phyloP scores from a whole-genome alignment of 1,140 invertebrate species.

The Agrilus planipennis region DNA sequence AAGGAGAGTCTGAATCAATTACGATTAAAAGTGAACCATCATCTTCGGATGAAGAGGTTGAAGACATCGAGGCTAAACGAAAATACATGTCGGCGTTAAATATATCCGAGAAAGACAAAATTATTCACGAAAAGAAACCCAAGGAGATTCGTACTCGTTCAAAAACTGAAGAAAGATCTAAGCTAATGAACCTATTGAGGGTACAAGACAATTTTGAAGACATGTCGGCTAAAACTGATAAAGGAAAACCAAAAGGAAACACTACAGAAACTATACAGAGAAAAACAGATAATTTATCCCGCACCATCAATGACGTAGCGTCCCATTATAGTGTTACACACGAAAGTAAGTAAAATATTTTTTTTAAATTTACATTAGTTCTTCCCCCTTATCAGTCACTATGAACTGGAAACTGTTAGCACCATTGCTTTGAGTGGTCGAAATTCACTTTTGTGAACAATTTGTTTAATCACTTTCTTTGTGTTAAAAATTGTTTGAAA shows the following conservation, averaged over 20 bases:
- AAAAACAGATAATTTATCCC: constrained; percentile 18
- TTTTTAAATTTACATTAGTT: no score
- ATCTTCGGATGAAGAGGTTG: constrained; percentile 22
- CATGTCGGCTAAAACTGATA: constrained; percentile 3
- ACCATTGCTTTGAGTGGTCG: no score
- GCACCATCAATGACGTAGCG: constrained; percentile 20
- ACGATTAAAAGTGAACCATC: constrained; percentile 34
- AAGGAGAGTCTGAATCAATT: neutral
- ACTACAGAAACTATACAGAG: no score
- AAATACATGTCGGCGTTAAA: constrained; percentile 27
- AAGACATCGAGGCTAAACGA: constrained; percentile 24
- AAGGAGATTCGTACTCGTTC: constrained; percentile 23
- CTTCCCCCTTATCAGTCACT: no score
- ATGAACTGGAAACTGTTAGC: no score
- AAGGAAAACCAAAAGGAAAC: no score
- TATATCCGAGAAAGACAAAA: constrained; percentile 21
- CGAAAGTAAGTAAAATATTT: constrained; percentile 4
- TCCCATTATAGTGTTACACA: constrained; percentile 14
- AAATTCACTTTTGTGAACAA: no score
- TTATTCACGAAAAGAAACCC: constrained; percentile 10
- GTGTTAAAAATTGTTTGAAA: no score
- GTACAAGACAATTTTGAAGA: no score
- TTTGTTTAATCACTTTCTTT: no score
- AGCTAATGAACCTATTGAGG: constrained; percentile 11
- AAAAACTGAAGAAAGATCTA: constrained; percentile 27